Conservation (phyloP, 2,888 invertebrate genomes). For the Caenorhabditis doughertyi region DNA sequence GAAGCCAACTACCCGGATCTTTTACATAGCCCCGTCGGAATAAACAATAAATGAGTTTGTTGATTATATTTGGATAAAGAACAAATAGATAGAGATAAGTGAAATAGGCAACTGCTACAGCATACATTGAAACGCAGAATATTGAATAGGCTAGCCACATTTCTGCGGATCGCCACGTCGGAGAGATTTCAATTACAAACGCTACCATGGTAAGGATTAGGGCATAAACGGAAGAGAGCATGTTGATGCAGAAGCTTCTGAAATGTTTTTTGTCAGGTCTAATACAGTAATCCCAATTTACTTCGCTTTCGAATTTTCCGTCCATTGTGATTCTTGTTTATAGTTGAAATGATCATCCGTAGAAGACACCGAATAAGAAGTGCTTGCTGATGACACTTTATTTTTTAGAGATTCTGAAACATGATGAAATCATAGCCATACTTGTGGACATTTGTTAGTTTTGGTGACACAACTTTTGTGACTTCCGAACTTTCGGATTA, state of each 20-base stretch:
- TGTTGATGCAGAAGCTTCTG: constrained; percentile 49
- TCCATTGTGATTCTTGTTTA: constrained; percentile 27
- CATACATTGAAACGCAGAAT: constrained; percentile 43
- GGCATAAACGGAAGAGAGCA: constrained; percentile 46
- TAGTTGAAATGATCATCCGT: constrained; percentile 11
- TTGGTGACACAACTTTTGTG: constrained; percentile 26
- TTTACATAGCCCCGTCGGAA: not conserved
- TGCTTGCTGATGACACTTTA: constrained; percentile 42
- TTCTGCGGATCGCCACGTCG: constrained; percentile 47
- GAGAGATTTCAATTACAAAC: constrained; percentile 53
- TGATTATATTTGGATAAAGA: constrained; percentile 27
- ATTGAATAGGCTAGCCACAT: constrained; percentile 43
- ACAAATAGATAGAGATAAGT: constrained; percentile 49
- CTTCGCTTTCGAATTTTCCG: constrained; percentile 15
- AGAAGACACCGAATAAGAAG: constrained; percentile 26
- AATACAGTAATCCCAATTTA: no score
- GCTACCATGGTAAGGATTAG: constrained; percentile 57
- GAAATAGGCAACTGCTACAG: constrained; percentile 38
- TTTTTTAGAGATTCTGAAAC: constrained; percentile 42
- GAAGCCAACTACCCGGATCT: not conserved
- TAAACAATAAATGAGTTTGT: constrained; percentile 10
- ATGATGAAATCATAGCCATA: not conserved
- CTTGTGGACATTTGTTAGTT: constrained; percentile 16
- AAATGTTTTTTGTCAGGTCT: no score
- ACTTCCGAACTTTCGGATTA: constrained; percentile 52